These are phyloP conservation scores for Ptychadena robeensis DNA, from an alignment of 2,797 vertebrate genomes.

Conservation along the genomic window DNA sequence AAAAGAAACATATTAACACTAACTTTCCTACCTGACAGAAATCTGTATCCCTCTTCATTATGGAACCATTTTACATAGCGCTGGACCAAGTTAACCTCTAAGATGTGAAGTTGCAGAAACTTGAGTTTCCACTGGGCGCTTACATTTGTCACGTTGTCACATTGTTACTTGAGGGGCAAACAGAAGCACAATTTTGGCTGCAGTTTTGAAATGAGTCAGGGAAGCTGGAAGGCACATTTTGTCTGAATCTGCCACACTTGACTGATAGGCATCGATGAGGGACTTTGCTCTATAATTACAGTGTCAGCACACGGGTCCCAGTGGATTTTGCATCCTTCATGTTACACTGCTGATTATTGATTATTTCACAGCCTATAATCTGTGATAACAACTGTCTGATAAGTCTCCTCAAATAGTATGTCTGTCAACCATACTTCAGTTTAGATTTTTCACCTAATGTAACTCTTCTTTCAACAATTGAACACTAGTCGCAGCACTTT, in stretches of 20 bases:
- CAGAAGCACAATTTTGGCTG: slow-evolving; percentile 10
- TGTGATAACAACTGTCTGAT: neutral
- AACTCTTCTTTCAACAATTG: neutral
- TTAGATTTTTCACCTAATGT: neutral
- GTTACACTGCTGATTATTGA: neutral
- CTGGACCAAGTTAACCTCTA: neutral
- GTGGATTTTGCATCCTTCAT: neutral
- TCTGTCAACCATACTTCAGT: neutral
- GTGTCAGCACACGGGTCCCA: slow-evolving; percentile 6
- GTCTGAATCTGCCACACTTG: slow-evolving; percentile 18
- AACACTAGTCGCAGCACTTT: neutral
- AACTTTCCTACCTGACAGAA: neutral
- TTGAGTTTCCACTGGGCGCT: neutral
- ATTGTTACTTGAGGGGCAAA: slow-evolving; percentile 19
- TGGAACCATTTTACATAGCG: neutral
- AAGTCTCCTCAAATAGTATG: neutral
- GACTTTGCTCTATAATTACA: slow-evolving; percentile 10
- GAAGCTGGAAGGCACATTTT: slow-evolving; percentile 12
- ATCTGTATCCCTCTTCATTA: neutral
- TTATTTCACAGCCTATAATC: neutral
- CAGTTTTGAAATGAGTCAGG: slow-evolving; percentile 15
- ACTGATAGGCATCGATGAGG: slow-evolving; percentile 22
- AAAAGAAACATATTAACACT: no score
- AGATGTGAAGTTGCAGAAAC: slow-evolving; percentile 2
- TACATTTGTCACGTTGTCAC: slow-evolving; percentile 25